Percentiles rank a stretch among this genome's conserved stretches.
These are phyloP conservation scores for Buteo buteo DNA, from an alignment of 2,113 vertebrate species.

Conservation along the genomic window DNA sequence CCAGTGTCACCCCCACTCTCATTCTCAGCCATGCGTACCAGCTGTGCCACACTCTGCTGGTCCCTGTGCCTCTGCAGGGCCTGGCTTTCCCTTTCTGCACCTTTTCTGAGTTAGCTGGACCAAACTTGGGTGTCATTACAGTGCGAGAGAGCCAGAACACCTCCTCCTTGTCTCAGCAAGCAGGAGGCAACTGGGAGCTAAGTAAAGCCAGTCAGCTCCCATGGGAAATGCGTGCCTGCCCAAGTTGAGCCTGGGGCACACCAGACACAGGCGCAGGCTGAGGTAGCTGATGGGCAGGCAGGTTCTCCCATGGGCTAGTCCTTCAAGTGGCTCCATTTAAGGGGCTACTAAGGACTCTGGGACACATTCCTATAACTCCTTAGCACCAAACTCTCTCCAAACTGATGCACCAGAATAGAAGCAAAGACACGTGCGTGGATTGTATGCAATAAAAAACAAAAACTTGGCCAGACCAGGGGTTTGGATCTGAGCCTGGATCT, in stretches of 20 bases:
- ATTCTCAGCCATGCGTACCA: not conserved
- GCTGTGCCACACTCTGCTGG: rapidly evolving
- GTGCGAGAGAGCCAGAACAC: rapidly evolving
- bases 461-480: slow-evolving; percentile 55
- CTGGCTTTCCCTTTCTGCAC: not conserved
- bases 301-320: not conserved
- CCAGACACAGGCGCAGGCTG: not conserved
- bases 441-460: not conserved
- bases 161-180: not conserved
- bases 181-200: not conserved
- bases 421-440: not conserved
- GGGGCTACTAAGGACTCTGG: not conserved
- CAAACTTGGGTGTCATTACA: not conserved
- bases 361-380: not conserved
- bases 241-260: not conserved
- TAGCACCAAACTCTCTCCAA: not conserved
- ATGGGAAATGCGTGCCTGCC: not conserved
- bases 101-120: not conserved
- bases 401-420: not conserved
- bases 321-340: not conserved
- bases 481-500: slow-evolving; percentile 49
- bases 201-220: not conserved
- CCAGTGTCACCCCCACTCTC: not conserved
- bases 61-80: not conserved
- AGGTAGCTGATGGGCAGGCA: not conserved